Conservation (phyloP, 2,797 vertebrate species). For the Chromobotia macracanthus region DNA sequence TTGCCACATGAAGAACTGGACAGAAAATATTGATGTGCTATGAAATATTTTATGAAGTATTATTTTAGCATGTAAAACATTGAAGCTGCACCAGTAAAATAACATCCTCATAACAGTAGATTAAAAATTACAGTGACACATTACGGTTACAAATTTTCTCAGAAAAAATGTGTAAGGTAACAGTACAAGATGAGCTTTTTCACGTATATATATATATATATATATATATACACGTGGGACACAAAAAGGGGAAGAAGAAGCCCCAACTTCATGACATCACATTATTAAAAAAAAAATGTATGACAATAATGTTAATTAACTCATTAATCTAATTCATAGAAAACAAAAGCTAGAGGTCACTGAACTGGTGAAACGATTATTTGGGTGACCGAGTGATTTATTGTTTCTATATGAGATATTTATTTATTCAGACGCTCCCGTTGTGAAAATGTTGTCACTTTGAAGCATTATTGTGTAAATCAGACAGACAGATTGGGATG, state of each 20-base stretch:
- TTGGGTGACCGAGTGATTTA: conserved; percentile 13
- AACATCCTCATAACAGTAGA: not conserved
- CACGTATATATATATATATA: not conserved
- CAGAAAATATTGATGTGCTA: not conserved
- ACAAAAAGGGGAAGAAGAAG: not conserved
- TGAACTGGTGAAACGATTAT: conserved; percentile 51
- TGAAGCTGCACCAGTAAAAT: not conserved
- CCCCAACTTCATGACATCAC: not conserved
- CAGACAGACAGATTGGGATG: conserved; percentile 15
- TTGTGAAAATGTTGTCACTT: not conserved
- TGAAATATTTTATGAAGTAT: not conserved
- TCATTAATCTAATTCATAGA: not conserved
- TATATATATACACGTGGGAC: not conserved
- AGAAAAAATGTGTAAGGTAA: not conserved
- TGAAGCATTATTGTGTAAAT: not conserved
- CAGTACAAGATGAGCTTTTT: not conserved
- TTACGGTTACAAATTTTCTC: not conserved
- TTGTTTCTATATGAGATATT: not conserved
- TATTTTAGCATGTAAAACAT: not conserved
- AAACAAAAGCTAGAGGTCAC: conserved; percentile 31
- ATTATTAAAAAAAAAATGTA: not conserved
- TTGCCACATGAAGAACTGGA: too few species aligned
- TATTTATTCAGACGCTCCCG: not conserved
- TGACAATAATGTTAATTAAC: not conserved
- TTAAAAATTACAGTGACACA: not conserved